These are phyloP conservation scores for Strigamia transsilvanica DNA, from an alignment of 2,888 invertebrate genomes.

Conservation along the genomic window DNA sequence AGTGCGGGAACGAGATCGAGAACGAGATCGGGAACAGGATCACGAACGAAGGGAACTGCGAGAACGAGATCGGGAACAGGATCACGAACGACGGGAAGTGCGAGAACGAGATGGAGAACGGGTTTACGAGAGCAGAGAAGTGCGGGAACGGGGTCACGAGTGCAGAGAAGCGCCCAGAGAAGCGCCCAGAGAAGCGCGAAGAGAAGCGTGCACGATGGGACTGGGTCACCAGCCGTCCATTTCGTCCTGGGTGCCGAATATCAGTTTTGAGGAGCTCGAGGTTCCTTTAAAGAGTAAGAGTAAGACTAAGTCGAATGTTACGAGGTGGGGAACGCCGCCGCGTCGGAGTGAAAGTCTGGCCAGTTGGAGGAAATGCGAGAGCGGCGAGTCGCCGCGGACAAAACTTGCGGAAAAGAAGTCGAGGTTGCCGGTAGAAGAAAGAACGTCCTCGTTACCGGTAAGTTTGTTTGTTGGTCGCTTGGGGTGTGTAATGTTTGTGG, in stretches of 20 bases:
- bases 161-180: too few species aligned
- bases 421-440: neutral
- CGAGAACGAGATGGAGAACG: too few species aligned
- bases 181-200: too few species aligned
- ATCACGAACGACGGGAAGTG: too few species aligned
- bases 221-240: neutral
- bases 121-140: neutral
- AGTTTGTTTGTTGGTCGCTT: neutral
- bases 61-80: too few species aligned
- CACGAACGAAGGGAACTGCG: too few species aligned
- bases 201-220: neutral
- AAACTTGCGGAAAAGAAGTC: slow-evolving; percentile 9
- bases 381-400: neutral
- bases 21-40: too few species aligned
- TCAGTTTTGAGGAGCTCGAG: neutral
- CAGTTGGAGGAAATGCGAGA: neutral
- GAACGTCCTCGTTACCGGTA: neutral
- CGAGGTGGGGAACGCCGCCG: neutral
- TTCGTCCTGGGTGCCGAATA: neutral
- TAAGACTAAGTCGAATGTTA: neutral
- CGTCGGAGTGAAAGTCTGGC: neutral
- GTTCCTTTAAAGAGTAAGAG: neutral
- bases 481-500: too few species aligned
- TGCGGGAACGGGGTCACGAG: neutral
- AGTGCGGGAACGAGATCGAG: too few species aligned